Base-by-base conservation (phyloP, 2,113 vertebrate species). In the Platycercus adscitus region DNA sequence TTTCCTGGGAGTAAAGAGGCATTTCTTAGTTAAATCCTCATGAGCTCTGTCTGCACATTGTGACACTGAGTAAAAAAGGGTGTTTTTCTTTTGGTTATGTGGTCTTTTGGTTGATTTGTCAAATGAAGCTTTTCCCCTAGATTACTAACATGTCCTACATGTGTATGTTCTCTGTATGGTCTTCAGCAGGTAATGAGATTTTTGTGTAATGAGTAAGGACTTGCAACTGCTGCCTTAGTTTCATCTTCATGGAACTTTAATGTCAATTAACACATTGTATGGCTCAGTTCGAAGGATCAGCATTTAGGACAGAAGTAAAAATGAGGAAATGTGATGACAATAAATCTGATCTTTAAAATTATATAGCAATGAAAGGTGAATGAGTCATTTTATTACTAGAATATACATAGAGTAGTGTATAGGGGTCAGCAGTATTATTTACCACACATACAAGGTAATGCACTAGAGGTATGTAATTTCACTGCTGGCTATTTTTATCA, bases 381-480 rank as follows among this genome's bases (percentile, higher is more conserved):
- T 63, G 29, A 92, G 29, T 72, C 15, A 61, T 76, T 47, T 66
- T 58, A 91, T 85, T 91, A 35, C 25, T 82, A 85, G 41, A 79
- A 72, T 65, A 87, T 44, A 49, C 58, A 43, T 12, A 85, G n/a
- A 83, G 44, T 81, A 93, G 70, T 23, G 52, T 76, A 28, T 28
- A 95, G 13, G 63, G 47, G 93, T 93, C 86, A 77, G 31, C 94
- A 96, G 52, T 94, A 69, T 35, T 89, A 76, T 88, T 76, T 94
- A 80, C 26, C 49, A 76, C 41, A 72, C 25, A 55, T 18, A 81
- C 24, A 79, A 93, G 37, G 80, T 92, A 94, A 81, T 31, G 37
- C 81, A 81, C 41, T 56, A 29, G 49, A 87, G 53, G 46, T 87
- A 73, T 81, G 2, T 81, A 76, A 81, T 91, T 91, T 89, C 81